Conservation (phyloP, 1,140 invertebrate genomes). For the Neodiprion fabricii region DNA sequence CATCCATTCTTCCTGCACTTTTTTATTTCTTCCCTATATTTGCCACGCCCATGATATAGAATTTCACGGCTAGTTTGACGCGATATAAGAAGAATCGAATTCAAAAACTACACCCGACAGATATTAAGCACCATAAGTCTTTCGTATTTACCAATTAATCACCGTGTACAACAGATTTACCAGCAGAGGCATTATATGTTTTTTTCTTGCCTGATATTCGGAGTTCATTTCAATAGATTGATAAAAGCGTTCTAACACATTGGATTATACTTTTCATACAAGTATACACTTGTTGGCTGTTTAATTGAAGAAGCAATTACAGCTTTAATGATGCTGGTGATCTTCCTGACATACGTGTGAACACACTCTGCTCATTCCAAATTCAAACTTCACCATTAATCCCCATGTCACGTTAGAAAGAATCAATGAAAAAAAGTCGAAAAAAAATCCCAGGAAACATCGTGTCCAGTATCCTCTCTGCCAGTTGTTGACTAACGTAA, state of each 20-base stretch:
- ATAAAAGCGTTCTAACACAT: background rate
- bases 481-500: background rate
- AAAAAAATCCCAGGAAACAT: background rate
- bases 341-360: too few species aligned
- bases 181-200: too few species aligned
- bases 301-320: too few species aligned
- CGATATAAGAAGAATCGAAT: background rate
- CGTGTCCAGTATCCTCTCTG: background rate
- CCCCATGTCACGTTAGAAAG: background rate
- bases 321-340: too few species aligned
- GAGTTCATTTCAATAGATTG: background rate
- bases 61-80: background rate
- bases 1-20: too few species aligned
- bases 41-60: background rate
- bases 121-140: background rate
- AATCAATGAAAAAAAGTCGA: background rate
- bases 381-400: background rate
- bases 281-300: too few species aligned
- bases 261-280: too few species aligned
- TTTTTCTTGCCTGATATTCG: too few species aligned
- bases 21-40: too few species aligned
- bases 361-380: background rate
- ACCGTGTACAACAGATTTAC: too few species aligned
- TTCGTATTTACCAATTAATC: too few species aligned
- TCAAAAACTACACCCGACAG: background rate